Base-by-base conservation (phyloP, 2,113 vertebrate genomes). In the Protomyctophum bolini region DNA sequence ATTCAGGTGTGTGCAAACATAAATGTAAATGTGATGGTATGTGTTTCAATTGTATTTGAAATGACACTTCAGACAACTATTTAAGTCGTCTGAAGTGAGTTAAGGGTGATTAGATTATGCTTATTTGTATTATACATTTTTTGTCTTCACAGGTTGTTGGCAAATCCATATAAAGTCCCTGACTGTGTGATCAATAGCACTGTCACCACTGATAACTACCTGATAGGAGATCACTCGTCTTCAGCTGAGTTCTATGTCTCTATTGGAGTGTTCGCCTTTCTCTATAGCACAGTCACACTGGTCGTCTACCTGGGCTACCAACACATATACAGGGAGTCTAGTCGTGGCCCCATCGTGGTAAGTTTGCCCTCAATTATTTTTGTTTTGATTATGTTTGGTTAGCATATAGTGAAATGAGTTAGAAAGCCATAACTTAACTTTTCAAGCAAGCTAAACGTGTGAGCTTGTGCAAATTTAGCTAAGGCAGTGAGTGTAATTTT, bases 181-280 rank as follows among this genome's bases (percentile, higher is more conserved):
- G 47, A 52, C 5, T 99, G 98, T 48, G 49, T 60, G 0, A 51
- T 7, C 62, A 91, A 86, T 1, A 0, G 4, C n/a, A 78, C 80
- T 0, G 66, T 57, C 0, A 12, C 83, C 0, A 61, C 60, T 0
- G 45, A 21, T 1, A 80, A 21, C 68, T 81, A 88, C 78, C 94
- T 99, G 76, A 67, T 79, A 1, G 97, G 97, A 6, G 94, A 99
- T 75, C 91, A 96, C 65, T 88, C 97, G 0, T 96, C 98, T 9
- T 94, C 97, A 0, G 95, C 96, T 0, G 91, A 98, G 88, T 99
- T 98, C 83, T 99, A 93, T 0, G 97, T 99, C 67, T 94, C 94
- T 45, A 85, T 98, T 21, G 97, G 95, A 66, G 96, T 98, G 76
- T 92, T 99, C 79, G 93, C 92, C 51, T 99, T 99, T 87, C 93